Evolutionary conservation across 30 jellyfish, hydroid and myxozoan genomes (phyloP).

Genomic region (Aurelia sp.): DNA sequence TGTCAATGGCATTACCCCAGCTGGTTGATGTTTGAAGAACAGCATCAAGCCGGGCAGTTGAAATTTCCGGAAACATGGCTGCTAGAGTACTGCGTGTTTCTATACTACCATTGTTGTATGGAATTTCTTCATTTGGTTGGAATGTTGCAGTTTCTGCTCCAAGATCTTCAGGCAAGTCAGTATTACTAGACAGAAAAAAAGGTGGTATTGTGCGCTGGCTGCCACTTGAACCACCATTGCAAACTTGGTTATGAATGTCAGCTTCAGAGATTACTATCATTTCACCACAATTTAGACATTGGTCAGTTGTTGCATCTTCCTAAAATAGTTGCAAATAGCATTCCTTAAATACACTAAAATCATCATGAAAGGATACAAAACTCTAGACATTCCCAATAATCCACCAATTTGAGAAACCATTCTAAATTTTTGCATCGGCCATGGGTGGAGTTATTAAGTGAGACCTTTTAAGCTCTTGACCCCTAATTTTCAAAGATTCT

Average conservation of each 20-base stretch:
- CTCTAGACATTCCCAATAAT: neutral
- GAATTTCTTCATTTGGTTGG: neutral
- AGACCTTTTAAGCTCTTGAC: too few relatives aligned
- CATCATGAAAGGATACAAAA: neutral
- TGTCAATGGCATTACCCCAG: neutral
- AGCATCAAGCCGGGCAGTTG: neutral
- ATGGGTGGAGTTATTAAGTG: too few relatives aligned
- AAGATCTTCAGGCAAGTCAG: too few relatives aligned
- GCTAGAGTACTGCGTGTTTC: conserved; percentile 1
- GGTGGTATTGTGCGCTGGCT: too few relatives aligned
- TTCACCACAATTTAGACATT: neutral
- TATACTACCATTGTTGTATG: neutral
- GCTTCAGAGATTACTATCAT: neutral
- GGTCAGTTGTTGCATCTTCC: neutral
- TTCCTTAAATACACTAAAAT: neutral
- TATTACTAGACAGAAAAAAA: too few relatives aligned
- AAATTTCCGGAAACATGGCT: neutral
- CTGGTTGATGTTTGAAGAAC: neutral
- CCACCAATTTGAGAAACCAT: too few relatives aligned
- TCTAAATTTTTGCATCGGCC: too few relatives aligned
- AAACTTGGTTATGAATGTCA: neutral
- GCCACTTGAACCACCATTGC: neutral
- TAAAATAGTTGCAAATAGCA: neutral
- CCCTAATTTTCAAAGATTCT: too few relatives aligned
- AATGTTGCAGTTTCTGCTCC: too few relatives aligned